phyloP scores from a whole-genome alignment of 1,140 invertebrate species.

The Ridgeia piscesae region DNA sequence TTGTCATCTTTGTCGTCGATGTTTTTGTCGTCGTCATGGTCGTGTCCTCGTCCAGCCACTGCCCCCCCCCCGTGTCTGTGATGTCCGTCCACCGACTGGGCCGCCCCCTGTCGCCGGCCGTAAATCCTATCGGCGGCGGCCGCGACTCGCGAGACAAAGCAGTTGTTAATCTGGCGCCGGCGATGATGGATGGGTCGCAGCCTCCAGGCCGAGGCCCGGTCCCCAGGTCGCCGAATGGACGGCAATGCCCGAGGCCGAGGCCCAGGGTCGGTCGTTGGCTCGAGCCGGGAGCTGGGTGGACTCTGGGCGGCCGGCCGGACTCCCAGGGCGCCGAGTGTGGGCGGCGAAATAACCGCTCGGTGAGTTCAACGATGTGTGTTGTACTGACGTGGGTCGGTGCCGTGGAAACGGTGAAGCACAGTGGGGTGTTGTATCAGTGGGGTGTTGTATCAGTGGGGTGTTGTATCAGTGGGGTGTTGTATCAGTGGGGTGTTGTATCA shows the following conservation, averaged over 20 bases:
- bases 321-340: not conserved
- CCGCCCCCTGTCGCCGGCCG: not conserved
- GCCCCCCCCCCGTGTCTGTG: not conserved
- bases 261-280: not conserved
- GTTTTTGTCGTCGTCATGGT: too few relatives aligned
- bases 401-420: not conserved
- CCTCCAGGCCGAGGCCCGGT: too few relatives aligned
- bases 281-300: not conserved
- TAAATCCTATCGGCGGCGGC: not conserved
- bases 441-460: too few relatives aligned
- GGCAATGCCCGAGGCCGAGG: too few relatives aligned
- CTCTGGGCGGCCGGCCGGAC: not conserved
- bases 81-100: not conserved
- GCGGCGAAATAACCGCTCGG: not conserved
- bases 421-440: too few relatives aligned
- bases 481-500: too few relatives aligned
- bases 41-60: too few relatives aligned
- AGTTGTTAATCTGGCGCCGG: constrained; percentile 3
- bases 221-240: too few relatives aligned
- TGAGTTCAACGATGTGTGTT: not conserved
- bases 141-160: not conserved
- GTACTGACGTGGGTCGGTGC: not conserved
- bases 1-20: not conserved
- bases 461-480: too few relatives aligned
- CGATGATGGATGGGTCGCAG: not conserved